Percentiles rank a stretch among this genome's conserved stretches.
Conservation (phyloP, 2,888 invertebrate genomes). For the Perizoma affinitatum region DNA sequence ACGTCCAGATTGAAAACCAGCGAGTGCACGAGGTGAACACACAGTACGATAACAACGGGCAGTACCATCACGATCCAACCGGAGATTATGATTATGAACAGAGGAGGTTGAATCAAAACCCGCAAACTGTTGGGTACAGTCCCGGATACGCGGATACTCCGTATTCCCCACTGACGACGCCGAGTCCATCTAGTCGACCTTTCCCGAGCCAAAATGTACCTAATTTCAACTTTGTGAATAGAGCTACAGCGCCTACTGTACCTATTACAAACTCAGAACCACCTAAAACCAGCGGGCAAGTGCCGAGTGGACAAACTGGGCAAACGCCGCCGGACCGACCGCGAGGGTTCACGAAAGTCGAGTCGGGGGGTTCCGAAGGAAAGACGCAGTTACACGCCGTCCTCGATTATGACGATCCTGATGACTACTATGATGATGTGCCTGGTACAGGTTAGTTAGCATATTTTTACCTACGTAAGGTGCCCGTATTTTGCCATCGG, state of each 20-base stretch:
- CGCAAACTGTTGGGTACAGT: conserved; percentile 57
- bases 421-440: conserved; percentile 85
- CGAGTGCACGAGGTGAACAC: conserved; percentile 68
- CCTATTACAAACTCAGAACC: conserved; percentile 49
- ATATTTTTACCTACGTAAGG: not conserved
- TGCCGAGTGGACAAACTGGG: conserved; percentile 47
- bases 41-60: conserved; percentile 72
- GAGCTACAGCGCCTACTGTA: conserved; percentile 54
- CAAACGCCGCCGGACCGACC: conserved; percentile 80
- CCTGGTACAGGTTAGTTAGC: conserved; percentile 74
- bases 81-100: conserved; percentile 80
- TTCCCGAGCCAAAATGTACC: conserved; percentile 70
- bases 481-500: no score
- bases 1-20: conserved; percentile 70
- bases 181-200: conserved; percentile 73
- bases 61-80: conserved; percentile 74
- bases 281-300: conserved; percentile 11
- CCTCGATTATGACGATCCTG: conserved; percentile 87
- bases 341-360: conserved; percentile 87
- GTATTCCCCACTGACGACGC: conserved; percentile 63
- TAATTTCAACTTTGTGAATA: conserved; percentile 64
- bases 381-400: conserved; percentile 89
- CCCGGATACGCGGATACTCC: conserved; percentile 70
- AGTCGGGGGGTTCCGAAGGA: conserved; percentile 79
- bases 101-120: conserved; percentile 60